Conservation (phyloP, 2,797 vertebrate genomes). For the Falco concolor region DNA sequence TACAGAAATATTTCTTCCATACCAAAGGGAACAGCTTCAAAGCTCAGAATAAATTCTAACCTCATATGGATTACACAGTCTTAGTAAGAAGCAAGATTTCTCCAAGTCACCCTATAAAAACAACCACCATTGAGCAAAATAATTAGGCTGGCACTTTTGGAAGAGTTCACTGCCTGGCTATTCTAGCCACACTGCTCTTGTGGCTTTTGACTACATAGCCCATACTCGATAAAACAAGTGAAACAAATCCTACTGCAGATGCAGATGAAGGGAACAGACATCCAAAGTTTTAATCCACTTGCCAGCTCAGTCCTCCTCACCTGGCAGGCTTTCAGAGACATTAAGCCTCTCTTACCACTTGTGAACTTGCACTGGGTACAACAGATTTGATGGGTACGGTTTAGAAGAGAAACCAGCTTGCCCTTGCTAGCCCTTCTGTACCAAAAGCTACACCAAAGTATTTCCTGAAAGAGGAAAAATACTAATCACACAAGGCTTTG, state of each 20-base stretch:
- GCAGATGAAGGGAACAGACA: not conserved
- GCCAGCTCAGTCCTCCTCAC: not conserved
- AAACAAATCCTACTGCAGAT: not conserved
- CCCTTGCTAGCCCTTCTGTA: not conserved
- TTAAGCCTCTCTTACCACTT: not conserved
- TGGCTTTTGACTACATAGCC: not conserved
- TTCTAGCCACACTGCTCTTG: not conserved
- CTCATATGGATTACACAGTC: not conserved
- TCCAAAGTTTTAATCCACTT: not conserved
- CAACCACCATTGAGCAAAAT: not conserved
- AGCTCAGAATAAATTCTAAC: not conserved
- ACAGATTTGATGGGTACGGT: not conserved
- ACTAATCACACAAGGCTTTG: not conserved
- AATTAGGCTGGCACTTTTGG: not conserved
- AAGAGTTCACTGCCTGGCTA: not conserved
- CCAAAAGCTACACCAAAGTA: not conserved
- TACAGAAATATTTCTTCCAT: not conserved
- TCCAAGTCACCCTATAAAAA: not conserved
- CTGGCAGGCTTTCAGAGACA: slow-evolving; percentile 5
- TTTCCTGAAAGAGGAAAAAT: not conserved
- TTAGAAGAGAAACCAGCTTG: not conserved
- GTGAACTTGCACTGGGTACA: not conserved
- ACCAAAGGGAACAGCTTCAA: not conserved
- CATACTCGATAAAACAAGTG: not conserved
- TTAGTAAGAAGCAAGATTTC: not conserved